Conservation (phyloP, 2,888 invertebrate genomes). For the Drosophila picticornis region DNA sequence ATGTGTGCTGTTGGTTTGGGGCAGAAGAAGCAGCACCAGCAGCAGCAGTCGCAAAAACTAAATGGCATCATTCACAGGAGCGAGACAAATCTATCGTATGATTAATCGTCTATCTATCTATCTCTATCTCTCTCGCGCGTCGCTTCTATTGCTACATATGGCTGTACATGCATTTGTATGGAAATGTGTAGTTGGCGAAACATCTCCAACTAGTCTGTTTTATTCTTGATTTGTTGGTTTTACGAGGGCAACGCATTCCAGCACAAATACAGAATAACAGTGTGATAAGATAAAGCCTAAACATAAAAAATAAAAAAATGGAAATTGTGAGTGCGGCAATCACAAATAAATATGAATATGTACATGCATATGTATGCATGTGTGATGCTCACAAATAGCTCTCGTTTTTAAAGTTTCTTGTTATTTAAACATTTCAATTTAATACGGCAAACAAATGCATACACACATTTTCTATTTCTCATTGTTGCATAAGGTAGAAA, state of each 20-base stretch:
- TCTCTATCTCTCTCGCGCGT: not conserved
- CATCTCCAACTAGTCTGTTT: constrained; percentile 37
- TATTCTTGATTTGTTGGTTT: constrained; percentile 47
- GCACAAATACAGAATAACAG: constrained; percentile 40
- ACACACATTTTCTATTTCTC: not conserved
- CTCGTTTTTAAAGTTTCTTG: not conserved
- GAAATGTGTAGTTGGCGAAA: constrained; percentile 22
- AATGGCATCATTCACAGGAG: constrained; percentile 39
- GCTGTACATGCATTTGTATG: constrained; percentile 3
- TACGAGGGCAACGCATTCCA: constrained; percentile 42
- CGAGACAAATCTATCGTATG: constrained; percentile 48
- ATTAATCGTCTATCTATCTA: constrained; percentile 20
- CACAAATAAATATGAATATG: constrained; percentile 35
- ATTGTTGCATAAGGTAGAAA: not conserved
- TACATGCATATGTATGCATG: constrained; percentile 4
- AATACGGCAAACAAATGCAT: not conserved
- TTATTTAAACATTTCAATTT: not conserved
- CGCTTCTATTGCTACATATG: not conserved
- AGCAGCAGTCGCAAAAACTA: constrained; percentile 15
- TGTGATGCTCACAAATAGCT: constrained; percentile 4
- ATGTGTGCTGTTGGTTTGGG: constrained; percentile 3
- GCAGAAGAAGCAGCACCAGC: constrained; percentile 1
- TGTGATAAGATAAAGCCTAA: constrained; percentile 4
- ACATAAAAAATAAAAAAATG: not conserved
- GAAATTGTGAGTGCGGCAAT: not conserved